These are phyloP conservation scores for Ditylenchus weischeri DNA, from an alignment of 2,888 invertebrate genomes.

Conservation along the genomic window DNA sequence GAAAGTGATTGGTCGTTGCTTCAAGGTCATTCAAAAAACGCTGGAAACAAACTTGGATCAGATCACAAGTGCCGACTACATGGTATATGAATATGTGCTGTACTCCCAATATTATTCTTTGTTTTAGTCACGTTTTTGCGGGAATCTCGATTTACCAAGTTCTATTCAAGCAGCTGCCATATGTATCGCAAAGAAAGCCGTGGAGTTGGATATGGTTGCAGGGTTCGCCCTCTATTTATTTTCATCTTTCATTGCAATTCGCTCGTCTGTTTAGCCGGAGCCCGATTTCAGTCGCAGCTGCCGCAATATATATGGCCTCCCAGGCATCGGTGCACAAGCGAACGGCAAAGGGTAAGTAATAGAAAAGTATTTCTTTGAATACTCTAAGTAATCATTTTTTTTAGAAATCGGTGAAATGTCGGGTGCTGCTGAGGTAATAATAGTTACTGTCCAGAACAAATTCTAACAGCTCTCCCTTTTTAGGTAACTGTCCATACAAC, in stretches of 20 bases:
- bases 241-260: no score
- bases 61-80: slow-evolving; percentile 96
- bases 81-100: slow-evolving; percentile 68
- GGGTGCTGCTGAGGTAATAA: slow-evolving; percentile 84
- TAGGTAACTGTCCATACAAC: slow-evolving; percentile 83
- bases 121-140: slow-evolving; percentile 75
- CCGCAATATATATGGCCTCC: slow-evolving; percentile 97
- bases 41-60: slow-evolving; percentile 93
- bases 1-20: slow-evolving; percentile 96
- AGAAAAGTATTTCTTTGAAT: no score
- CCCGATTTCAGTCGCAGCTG: slow-evolving; percentile 70
- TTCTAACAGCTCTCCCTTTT: no score
- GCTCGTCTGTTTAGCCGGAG: slow-evolving; percentile 58
- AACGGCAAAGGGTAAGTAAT: slow-evolving; percentile 72
- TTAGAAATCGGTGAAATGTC: slow-evolving; percentile 93
- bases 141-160: slow-evolving; percentile 75
- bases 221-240: slow-evolving; percentile 64
- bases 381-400: slow-evolving; percentile 15
- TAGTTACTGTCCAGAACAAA: no score
- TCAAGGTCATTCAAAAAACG: slow-evolving; percentile 90
- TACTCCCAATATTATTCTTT: neutral
- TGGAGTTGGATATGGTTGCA: slow-evolving; percentile 92
- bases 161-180: slow-evolving; percentile 73
- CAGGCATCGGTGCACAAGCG: slow-evolving; percentile 89
- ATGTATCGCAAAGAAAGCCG: slow-evolving; percentile 90